Evolutionary conservation across 2,113 vertebrate genomes (phyloP).

Genomic region (Corythornis vintsioides): DNA sequence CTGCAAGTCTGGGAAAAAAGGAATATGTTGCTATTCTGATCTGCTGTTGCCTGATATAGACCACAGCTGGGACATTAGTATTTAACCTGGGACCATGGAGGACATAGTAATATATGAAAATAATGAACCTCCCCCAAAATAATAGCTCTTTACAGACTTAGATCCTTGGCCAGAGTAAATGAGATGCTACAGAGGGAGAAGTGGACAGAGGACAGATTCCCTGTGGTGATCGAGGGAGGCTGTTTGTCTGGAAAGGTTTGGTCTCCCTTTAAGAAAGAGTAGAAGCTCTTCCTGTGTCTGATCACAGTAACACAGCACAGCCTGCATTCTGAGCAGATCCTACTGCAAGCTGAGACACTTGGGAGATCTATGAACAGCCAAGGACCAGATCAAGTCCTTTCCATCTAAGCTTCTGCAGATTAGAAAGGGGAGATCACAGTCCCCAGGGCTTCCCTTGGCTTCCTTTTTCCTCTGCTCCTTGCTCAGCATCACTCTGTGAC

Average conservation of each 20-base stretch:
- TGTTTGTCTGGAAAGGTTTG: not conserved
- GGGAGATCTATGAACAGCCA: not conserved
- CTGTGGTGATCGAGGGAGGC: not conserved
- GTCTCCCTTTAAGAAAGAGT: not conserved
- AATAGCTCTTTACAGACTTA: not conserved
- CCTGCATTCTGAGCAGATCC: not conserved
- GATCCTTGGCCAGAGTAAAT: not conserved
- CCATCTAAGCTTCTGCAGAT: not conserved
- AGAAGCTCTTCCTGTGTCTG: not conserved
- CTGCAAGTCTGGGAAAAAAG: not conserved
- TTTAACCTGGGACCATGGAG: not conserved
- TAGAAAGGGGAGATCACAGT: not conserved
- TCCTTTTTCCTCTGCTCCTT: not conserved
- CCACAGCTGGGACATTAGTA: too few species aligned
- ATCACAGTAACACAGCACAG: not conserved
- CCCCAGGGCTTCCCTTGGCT: rapidly evolving
- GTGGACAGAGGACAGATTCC: not conserved
- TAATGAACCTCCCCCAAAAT: not conserved
- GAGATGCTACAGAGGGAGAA: not conserved
- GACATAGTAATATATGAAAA: not conserved
- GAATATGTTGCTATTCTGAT: not conserved
- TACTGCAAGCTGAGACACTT: not conserved
- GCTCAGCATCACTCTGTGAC: not conserved
- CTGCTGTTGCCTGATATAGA: not conserved
- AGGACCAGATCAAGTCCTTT: not conserved